Conservation (phyloP, 2,888 invertebrate species). For the Thecophora atra region DNA sequence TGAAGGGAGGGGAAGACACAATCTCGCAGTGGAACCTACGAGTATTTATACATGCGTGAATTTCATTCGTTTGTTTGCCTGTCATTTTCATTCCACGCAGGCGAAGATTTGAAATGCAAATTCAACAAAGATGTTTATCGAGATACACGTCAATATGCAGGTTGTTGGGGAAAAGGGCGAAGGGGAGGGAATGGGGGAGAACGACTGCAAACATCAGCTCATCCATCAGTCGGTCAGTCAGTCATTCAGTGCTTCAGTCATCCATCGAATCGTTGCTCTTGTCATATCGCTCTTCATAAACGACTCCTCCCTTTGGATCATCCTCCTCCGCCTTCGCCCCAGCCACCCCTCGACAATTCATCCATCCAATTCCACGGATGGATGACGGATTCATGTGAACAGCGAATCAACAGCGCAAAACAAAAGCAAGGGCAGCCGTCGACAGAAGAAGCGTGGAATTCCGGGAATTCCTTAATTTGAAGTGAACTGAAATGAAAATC, state of each 20-base stretch:
- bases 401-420: slow-evolving; percentile 32
- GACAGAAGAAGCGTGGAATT: slow-evolving; percentile 32
- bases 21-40: background rate
- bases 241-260: background rate
- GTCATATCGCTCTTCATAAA: background rate
- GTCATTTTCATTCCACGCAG: background rate
- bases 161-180: background rate
- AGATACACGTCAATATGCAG: slow-evolving; percentile 21
- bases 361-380: background rate
- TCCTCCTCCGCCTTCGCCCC: background rate
- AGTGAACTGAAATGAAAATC: slow-evolving; percentile 45
- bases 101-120: slow-evolving; percentile 2
- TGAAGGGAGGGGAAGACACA: background rate
- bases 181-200: background rate
- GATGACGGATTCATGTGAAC: background rate
- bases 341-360: background rate
- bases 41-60: background rate
- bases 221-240: background rate
- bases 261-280: background rate
- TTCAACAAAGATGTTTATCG: slow-evolving; percentile 1
- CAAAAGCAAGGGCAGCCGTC: slow-evolving; percentile 18
- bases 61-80: background rate
- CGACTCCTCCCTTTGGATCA: background rate
- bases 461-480: slow-evolving; percentile 46
- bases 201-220: background rate